Evolutionary conservation across 2,888 invertebrate genomes (phyloP).

Genomic region (Polydrusus cervinus): DNA sequence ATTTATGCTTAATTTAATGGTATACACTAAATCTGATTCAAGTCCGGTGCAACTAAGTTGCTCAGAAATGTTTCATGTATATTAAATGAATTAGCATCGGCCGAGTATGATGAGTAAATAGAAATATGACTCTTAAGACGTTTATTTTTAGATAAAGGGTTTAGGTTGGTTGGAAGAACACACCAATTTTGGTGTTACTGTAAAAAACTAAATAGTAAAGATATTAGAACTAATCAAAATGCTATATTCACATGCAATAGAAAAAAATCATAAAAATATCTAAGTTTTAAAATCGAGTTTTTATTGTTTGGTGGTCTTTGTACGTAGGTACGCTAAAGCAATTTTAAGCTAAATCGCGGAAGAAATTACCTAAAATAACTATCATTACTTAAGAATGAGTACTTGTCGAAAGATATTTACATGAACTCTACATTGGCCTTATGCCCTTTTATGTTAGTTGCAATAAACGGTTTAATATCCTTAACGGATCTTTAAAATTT

Average conservation of each 20-base stretch:
- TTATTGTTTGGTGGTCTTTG: conserved; percentile 16
- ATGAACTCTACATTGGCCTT: conserved; percentile 26
- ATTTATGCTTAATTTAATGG: conserved; percentile 11
- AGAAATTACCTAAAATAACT: conserved; percentile 33
- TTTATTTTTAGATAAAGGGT: background rate
- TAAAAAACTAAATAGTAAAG: no score
- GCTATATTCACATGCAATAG: background rate
- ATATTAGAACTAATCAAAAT: no score
- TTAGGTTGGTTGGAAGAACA: no score
- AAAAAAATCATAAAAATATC: background rate
- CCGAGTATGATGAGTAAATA: background rate
- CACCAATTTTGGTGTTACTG: no score
- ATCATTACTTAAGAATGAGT: conserved; percentile 19
- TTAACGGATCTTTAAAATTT: background rate
- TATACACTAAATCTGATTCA: conserved; percentile 19
- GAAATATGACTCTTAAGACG: background rate
- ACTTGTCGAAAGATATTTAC: conserved; percentile 29
- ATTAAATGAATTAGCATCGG: conserved; percentile 10
- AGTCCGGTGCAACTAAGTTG: background rate
- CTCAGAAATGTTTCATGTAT: background rate
- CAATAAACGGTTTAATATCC: conserved; percentile 1
- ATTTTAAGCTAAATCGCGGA: conserved; percentile 27
- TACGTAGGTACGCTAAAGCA: background rate
- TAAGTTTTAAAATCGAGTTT: no score
- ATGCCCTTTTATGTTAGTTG: background rate